These are phyloP conservation scores for Nylanderia fulva DNA, from an alignment of 1,140 invertebrate species.

Conservation along the genomic window DNA sequence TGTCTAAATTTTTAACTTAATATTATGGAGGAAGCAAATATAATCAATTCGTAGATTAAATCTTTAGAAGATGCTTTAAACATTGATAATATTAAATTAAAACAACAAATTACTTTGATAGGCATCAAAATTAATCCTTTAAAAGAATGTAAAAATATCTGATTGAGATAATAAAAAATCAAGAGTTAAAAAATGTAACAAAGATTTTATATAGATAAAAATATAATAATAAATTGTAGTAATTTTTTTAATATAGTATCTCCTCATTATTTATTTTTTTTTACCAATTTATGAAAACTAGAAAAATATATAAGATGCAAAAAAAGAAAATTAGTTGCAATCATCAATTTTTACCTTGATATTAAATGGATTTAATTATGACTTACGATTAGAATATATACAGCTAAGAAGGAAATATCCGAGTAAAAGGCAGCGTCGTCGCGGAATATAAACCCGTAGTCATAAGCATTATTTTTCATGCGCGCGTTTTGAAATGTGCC, in stretches of 20 bases:
- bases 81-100: not conserved
- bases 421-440: conserved; percentile 19
- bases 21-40: too few relatives aligned
- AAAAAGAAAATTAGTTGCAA: not conserved
- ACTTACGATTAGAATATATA: too few relatives aligned
- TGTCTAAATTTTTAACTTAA: too few relatives aligned
- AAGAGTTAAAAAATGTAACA: conserved; percentile 1
- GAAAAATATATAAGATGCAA: not conserved
- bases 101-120: conserved; percentile 6
- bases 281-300: not conserved
- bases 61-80: too few relatives aligned
- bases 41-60: too few relatives aligned
- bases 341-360: not conserved
- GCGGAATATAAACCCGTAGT: conserved; percentile 41
- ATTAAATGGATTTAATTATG: conserved; percentile 4
- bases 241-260: not conserved
- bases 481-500: conserved; percentile 41
- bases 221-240: not conserved
- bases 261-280: not conserved
- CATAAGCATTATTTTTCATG: conserved; percentile 44
- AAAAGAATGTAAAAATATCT: conserved; percentile 1
- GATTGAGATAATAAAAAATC: conserved; percentile 25
- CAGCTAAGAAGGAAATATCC: not conserved
- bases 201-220: not conserved
- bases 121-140: not conserved